A percentile compares a stretch with the other conserved stretches of the same genome.
Evolutionary conservation across 1,140 invertebrate genomes (phyloP).

Genomic region (Grapholita molesta): DNA sequence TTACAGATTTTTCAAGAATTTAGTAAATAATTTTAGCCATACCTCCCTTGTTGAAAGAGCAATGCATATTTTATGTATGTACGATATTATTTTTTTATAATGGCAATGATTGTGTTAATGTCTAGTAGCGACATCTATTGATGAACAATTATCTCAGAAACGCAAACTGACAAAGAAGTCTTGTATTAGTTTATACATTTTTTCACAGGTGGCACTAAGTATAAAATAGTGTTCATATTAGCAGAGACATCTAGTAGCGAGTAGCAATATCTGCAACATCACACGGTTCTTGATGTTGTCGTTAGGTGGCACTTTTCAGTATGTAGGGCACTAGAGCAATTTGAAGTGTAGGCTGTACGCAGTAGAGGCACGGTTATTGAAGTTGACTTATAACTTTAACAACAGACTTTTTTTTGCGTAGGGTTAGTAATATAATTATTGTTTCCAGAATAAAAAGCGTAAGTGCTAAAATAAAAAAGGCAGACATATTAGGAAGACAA

Average conservation of each 20-base stretch:
- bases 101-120: background rate
- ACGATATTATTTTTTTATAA: background rate
- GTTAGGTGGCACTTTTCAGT: background rate
- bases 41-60: too few relatives aligned
- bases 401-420: too few relatives aligned
- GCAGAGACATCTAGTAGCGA: background rate
- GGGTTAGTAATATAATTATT: too few relatives aligned
- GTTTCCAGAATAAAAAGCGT: too few relatives aligned
- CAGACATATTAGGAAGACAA: too few relatives aligned
- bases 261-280: background rate
- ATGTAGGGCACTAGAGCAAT: background rate
- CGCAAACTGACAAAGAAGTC: background rate
- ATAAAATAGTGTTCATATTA: background rate
- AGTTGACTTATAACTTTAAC: too few relatives aligned
- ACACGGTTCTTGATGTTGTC: background rate
- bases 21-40: too few relatives aligned
- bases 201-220: background rate
- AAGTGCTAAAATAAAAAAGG: too few relatives aligned
- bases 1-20: too few relatives aligned
- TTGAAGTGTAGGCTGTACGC: too few relatives aligned
- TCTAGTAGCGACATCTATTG: background rate
- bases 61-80: too few relatives aligned
- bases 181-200: background rate
- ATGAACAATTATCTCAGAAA: background rate
- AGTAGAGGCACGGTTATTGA: background rate